These are phyloP conservation scores for Lepidocyrtoides sp. DNA, from an alignment of 2,888 invertebrate species.

Conservation along the genomic window DNA sequence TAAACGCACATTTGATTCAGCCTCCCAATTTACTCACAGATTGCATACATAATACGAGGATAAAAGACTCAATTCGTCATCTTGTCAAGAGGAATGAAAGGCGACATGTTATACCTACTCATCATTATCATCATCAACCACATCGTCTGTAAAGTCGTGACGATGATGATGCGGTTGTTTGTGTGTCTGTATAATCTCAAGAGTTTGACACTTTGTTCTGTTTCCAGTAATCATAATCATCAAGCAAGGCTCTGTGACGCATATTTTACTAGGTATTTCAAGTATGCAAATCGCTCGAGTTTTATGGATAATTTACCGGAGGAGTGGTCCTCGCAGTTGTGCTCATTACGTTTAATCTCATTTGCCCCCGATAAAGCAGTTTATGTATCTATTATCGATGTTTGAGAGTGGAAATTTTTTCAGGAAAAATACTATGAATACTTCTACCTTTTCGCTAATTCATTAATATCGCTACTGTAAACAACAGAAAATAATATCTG, in stretches of 20 bases:
- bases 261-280: constrained; percentile 1
- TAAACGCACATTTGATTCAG: neutral
- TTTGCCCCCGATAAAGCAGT: neutral
- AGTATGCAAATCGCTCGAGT: constrained; percentile 7
- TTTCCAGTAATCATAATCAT: constrained; percentile 22
- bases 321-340: neutral
- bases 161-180: neutral
- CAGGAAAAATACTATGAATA: too few species aligned
- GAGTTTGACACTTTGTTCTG: constrained; percentile 54
- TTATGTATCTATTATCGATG: neutral
- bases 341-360: neutral
- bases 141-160: neutral
- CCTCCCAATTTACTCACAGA: neutral
- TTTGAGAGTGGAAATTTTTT: too few species aligned
- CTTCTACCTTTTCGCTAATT: too few species aligned
- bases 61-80: constrained; percentile 38
- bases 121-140: neutral
- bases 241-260: too few species aligned
- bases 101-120: constrained; percentile 31
- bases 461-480: too few species aligned
- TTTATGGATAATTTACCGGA: constrained; percentile 19
- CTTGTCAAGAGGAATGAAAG: constrained; percentile 12
- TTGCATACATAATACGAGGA: neutral
- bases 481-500: too few species aligned
- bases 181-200: constrained; percentile 57